A percentile compares a stretch with the other conserved stretches of the same genome.
Conservation (phyloP, 1,140 invertebrate genomes). For the Drosophila sechellia region DNA sequence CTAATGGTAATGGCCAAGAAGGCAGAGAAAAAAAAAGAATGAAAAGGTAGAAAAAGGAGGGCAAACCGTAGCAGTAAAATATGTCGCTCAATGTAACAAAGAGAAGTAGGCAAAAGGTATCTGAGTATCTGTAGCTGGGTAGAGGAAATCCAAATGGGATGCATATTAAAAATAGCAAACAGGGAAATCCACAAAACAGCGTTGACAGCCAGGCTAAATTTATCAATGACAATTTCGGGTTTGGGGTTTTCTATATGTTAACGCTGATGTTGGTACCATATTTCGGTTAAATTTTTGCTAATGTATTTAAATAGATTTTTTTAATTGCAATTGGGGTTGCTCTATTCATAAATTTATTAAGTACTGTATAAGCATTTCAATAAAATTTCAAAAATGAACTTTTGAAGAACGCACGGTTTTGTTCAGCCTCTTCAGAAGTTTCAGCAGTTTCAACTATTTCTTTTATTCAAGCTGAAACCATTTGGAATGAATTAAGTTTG, state of each 20-base stretch:
- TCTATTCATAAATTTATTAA: too few species aligned
- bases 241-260: constrained; percentile 13
- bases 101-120: constrained; percentile 38
- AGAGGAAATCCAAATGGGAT: constrained; percentile 53
- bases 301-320: constrained; percentile 2
- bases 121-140: constrained; percentile 39
- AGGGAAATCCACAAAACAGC: not conserved
- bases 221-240: constrained; percentile 65
- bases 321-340: not conserved
- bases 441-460: not conserved
- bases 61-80: constrained; percentile 33
- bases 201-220: constrained; percentile 54
- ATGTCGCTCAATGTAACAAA: constrained; percentile 57
- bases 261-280: constrained; percentile 38
- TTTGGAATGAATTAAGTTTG: not conserved
- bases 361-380: too few species aligned
- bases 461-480: not conserved
- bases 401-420: not conserved
- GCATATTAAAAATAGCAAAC: constrained; percentile 71
- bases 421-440: not conserved
- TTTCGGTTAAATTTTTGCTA: constrained; percentile 27
- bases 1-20: constrained; percentile 66
- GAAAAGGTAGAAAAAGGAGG: constrained; percentile 23
- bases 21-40: constrained; percentile 24
- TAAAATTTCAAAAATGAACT: not conserved